Base-by-base conservation (phyloP, 1,140 invertebrate species). In the Micrasema minimum region DNA sequence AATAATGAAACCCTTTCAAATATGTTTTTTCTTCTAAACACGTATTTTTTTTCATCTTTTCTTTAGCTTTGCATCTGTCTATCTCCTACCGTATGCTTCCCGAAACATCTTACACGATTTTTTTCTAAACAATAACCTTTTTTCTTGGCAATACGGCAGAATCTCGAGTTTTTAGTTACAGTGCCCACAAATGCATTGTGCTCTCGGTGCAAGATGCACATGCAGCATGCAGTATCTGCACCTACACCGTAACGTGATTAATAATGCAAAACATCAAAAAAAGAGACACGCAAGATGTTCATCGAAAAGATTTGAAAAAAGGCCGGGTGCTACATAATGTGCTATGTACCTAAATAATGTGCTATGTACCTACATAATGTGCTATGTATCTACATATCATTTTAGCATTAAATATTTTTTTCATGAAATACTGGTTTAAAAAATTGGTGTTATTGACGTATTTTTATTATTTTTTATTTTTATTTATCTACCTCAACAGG, bases 31-130 rank as follows among this genome's bases (percentile, higher is more conserved):
- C 51, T 6, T 5, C 26, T 9, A 31, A 48, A 14, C 14, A 18
- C 7, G 26, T 12, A 37, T 16, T 55, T 55, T 53, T 55, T 55
- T 55, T n/a, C 50, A 22, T n/a, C 51, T 16, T 26, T 55, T n/a
- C 51, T 16, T 26, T 55, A 22, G 51, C 51, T 55, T 14, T n/a
- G 23, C 51, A 55, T 55, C 51, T 55, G 51, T 31, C 51, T 31
- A 14, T 14, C 51, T 31, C 7, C 26, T 31, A 31, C 26, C 51
- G 23, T 16, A 31, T 31, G 50, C 23, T 26, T 2, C 23, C 26
- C 20, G 50, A 22, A 16, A 55, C 23, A 55, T 55, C 51, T 55
- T 55, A 31, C 26, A 10, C 11, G n/a, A n/a, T n/a, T 55, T 37
- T 55, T 55, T 55, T 55, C 26, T 12, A n/a, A 23, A 31, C 26